Base-by-base conservation (phyloP, 2,797 vertebrate species). In the Channa striata region DNA sequence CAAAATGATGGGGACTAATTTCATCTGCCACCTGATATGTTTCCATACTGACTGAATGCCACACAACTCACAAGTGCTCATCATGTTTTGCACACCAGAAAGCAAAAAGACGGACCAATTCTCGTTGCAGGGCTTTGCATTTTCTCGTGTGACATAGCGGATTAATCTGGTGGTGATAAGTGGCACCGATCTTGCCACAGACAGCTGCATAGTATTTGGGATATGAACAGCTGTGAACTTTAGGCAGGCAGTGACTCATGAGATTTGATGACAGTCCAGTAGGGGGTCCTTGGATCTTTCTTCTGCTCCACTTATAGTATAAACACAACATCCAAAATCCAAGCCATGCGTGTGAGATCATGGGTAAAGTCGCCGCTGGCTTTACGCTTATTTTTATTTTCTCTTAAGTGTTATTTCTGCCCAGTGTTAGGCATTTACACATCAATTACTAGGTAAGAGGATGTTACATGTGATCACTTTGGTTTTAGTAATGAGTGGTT, bases 171-270 rank as follows among this genome's bases (percentile, higher is more conserved):
- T 23, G 4, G 62, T 75, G 80, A 78, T 84, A 85, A 90, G 64
- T 88, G 87, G 74, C 67, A 63, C 53, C 67, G 65, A 47, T 68
- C 33, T 17, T 60, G 63, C 67, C 59, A 62, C 64, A 71, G 86
- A 91, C 91, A 92, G 89, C 90, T 91, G 92, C 78, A 74, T 14
- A 40, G 59, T 86, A 80, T 88, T 81, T 81, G 77, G 62, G 78
- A 84, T 92, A 89, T 91, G 86, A 90, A 85, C 91, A 93, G 93
- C 91, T 90, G 84, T 85, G 84, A 87, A 87, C 78, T 85, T 84
- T 82, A 82, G 85, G 64, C 67, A n/a, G 67, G 64, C 63, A 58
- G 64, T 87, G 82, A 88, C 75, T 89, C 77, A 78, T 74, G 68
- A 83, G 85, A 85, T 87, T 77, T 84, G 76, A 85, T 87, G 69